Conservation (phyloP, 2,888 invertebrate species). For the Carpatolechia fugitivella region DNA sequence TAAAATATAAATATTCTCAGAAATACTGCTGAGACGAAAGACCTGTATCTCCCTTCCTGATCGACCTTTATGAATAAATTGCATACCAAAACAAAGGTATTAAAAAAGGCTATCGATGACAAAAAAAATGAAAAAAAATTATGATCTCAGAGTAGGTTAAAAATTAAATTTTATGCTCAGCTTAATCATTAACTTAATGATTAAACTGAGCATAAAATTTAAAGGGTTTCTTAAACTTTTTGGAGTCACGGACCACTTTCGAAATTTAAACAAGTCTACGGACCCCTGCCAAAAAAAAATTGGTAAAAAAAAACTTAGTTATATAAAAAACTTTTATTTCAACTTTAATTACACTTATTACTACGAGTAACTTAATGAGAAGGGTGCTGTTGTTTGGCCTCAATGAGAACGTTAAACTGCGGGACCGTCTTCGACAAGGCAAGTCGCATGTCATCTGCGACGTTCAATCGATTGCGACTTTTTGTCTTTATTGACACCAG, state of each 20-base stretch:
- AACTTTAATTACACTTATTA: not conserved
- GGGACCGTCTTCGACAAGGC: slow-evolving; percentile 17
- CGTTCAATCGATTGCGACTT: slow-evolving; percentile 18
- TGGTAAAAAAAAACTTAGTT: not conserved
- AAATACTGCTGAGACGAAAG: no score
- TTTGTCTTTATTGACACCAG: slow-evolving; percentile 22
- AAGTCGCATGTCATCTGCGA: slow-evolving; percentile 22
- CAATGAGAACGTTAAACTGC: slow-evolving; percentile 16
- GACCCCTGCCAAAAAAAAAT: slow-evolving; percentile 4
- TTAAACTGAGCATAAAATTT: no score
- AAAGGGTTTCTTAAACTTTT: slow-evolving; percentile 13
- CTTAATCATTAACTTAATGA: no score
- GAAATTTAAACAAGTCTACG: slow-evolving; percentile 6
- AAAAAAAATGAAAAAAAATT: no score
- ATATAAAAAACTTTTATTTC: not conserved
- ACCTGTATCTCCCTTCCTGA: no score
- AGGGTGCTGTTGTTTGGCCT: slow-evolving; percentile 9
- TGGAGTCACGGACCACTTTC: slow-evolving; percentile 11
- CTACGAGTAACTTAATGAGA: slow-evolving; percentile 1
- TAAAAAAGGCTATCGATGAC: no score
- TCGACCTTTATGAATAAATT: no score
- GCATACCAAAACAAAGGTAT: no score
- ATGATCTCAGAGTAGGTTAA: no score
- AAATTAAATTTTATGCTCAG: no score
- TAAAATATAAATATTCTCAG: no score